Conservation (phyloP, 2,888 invertebrate genomes). For the Rutpela maculata region DNA sequence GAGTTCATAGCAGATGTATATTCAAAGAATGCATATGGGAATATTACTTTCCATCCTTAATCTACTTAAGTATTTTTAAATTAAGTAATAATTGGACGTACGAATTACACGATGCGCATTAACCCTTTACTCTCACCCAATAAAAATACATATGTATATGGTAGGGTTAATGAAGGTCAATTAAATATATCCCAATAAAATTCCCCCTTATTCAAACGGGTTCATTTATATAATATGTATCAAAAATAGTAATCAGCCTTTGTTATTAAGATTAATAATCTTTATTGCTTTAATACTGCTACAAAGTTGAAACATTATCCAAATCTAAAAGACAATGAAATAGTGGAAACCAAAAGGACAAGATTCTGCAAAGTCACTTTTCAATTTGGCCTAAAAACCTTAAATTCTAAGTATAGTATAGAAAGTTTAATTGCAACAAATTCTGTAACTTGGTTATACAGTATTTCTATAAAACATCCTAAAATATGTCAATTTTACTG, state of each 20-base stretch:
- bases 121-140: conserved; percentile 19
- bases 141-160: conserved; percentile 20
- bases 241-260: background rate
- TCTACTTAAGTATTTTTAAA: conserved; percentile 7
- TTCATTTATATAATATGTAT: conserved; percentile 9
- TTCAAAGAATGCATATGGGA: conserved; percentile 9
- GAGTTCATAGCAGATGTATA: conserved; percentile 4
- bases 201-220: conserved; percentile 19
- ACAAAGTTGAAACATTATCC: too few relatives aligned
- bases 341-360: too few relatives aligned
- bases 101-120: conserved; percentile 14
- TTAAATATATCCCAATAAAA: conserved; percentile 29
- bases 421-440: too few relatives aligned
- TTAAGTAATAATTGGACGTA: conserved; percentile 19
- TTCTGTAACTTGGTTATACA: too few relatives aligned
- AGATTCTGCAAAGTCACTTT: too few relatives aligned
- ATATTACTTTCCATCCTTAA: conserved; percentile 12
- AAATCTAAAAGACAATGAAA: too few relatives aligned
- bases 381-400: too few relatives aligned
- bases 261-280: too few relatives aligned
- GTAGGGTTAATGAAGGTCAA: conserved; percentile 36
- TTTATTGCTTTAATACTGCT: too few relatives aligned
- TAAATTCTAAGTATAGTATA: too few relatives aligned
- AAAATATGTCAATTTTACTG: too few relatives aligned
- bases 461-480: too few relatives aligned